phyloP scores from a whole-genome alignment of 2,797 vertebrate genomes.

The Anas capensis region DNA sequence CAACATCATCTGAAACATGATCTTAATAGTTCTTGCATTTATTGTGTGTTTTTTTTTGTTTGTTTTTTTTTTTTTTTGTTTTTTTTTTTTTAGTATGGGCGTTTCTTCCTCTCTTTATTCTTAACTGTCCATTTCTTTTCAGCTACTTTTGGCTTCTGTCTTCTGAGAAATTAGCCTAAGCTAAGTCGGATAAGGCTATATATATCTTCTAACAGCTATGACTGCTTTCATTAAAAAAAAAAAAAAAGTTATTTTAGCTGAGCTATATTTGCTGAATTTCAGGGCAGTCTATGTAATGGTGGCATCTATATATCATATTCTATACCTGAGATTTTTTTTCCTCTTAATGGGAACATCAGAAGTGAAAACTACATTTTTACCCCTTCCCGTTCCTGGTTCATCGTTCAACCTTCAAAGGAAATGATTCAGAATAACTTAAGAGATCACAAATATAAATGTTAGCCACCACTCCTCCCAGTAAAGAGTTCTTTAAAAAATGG shows the following conservation, averaged over 20 bases:
- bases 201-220: not conserved
- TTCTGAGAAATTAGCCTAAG: not conserved
- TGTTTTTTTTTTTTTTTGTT: too few species aligned
- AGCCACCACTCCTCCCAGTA: not conserved
- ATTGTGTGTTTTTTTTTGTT: too few species aligned
- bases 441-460: not conserved
- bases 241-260: not conserved
- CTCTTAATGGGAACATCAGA: not conserved
- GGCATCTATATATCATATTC: not conserved
- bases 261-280: not conserved
- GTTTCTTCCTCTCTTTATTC: not conserved
- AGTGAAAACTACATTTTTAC: not conserved
- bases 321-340: not conserved
- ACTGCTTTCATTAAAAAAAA: not conserved
- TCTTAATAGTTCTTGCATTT: not conserved
- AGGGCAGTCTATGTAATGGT: not conserved
- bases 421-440: not conserved
- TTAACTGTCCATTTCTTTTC: not conserved
- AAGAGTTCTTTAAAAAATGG: not conserved
- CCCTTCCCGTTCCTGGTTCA: not conserved
- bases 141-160: not conserved
- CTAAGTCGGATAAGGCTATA: not conserved
- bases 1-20: not conserved
- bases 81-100: accelerated
- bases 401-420: not conserved